Evolutionary conservation across 2,797 vertebrate species (phyloP), one percentile per base, ranked within the genome.

Genomic region (Artibeus jamaicensis): DNA sequence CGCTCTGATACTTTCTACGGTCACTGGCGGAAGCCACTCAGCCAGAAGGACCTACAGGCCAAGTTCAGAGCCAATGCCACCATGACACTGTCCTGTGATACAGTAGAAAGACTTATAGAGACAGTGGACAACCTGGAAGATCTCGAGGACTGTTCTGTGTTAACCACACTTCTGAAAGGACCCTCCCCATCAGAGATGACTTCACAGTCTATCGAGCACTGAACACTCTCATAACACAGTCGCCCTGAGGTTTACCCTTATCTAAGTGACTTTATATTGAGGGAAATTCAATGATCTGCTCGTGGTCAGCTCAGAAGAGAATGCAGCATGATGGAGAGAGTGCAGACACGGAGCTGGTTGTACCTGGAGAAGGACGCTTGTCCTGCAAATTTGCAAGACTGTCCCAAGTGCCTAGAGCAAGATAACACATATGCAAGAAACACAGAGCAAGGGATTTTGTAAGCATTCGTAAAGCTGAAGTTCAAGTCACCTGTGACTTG

Each of bases 11-110:
- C 99, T 0, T 99, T 99, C 97, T 99, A 99, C 0, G 99, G 99
- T 67, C 99, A 99, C 98, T 99, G 99, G 99, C 99, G 99, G 98
- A 99, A 99, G 84, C 99, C 99, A 4, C 98, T 99, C 96, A 98
- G 98, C 97, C 98, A 98, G n/a, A 92, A 98, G 70, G 99, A 99
- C 97, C 98, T 99, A 94, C 97, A 98, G 95, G 98, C 98, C 37
- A 99, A 99, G 97, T 99, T 99, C 97, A 98, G 96, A 2, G 91
- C 89, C 3, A 99, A 99, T 1, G 98, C 99, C 7, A 98, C 98
- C 0, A 44, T 97, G 0, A 91, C 98, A 77, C 90, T 99, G 96
- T 88, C 98, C 1, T 1, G 53, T 9, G 98, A 99, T 93, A 98
- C 98, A 0, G 88, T 98, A 18, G 99, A 99, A 96, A 98, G 98